Base-by-base conservation (phyloP, 2,888 invertebrate genomes). In the Tortrix viridana region DNA sequence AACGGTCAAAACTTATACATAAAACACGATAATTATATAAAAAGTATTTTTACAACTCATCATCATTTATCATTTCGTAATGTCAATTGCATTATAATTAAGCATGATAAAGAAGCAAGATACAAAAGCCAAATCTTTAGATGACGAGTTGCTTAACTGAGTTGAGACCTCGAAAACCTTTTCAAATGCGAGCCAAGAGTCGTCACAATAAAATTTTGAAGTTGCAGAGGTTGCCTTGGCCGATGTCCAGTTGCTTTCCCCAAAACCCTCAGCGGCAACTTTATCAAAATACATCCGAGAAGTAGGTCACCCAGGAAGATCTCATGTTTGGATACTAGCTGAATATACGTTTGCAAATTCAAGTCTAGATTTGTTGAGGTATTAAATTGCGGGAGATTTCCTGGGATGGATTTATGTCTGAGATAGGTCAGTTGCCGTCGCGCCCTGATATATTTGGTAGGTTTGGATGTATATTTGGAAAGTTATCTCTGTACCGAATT, bases 201-300 rank as follows among this genome's bases (percentile, higher is more conserved):
- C 53, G 58, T 58, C 47, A 58, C 52, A 58, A 44, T 61, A 57
- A 56, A 61, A 60, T 22, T 46, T 49, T 37, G 32, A 50, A 37
- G 26, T 53, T 37, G 23, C 14, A 56, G 37, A 23, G 52, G 52
- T 59, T 44, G n/a, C 61, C 56, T 65, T 65, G 65, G 65, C 65
- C 43, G 3, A 43, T 32, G 53, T 65, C 65, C 65, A 65, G 57
- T 22, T 26, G 55, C 38, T 22, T 50, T 20, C 49, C 19, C 12
- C 19, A 38, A 48, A 49, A 56, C 56, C 61, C 61, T 54, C 56
- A 22, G 41, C 47, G 22, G 37, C 5, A 14, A n/a, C 38, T 32
- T 18, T 26, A 50, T 20, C 37, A 19, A 50, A 50, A 53, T 16
- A 53, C 53, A 22, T 20, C 50, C 37, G 20, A 1, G 20, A 58